Conservation (phyloP, 2,113 vertebrate genomes). For the Neomonachus schauinslandi region DNA sequence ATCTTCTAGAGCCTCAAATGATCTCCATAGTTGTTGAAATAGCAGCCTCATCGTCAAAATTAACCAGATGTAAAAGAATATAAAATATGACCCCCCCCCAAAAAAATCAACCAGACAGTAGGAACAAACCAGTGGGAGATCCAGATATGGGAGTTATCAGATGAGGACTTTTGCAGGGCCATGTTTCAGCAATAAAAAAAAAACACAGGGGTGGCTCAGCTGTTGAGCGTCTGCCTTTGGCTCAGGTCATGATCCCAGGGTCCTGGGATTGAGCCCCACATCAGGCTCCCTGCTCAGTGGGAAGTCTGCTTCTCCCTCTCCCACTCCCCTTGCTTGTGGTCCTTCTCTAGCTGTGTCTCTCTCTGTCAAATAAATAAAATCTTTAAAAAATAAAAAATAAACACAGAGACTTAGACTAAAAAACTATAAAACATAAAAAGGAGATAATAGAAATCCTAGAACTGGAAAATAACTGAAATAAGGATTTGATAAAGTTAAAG, state of each 20-base stretch:
- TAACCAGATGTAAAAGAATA: not conserved
- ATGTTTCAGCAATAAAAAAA: not conserved
- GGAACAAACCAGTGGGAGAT: not conserved
- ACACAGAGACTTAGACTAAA: not conserved
- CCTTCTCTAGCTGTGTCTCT: no score
- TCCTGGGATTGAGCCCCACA: no score
- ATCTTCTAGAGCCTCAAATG: not conserved
- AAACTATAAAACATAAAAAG: not conserved
- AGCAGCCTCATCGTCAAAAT: not conserved
- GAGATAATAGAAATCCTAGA: not conserved
- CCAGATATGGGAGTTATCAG: not conserved
- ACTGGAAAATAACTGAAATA: not conserved
- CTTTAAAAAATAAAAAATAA: not conserved
- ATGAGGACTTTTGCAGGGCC: not conserved
- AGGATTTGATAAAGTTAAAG: not conserved
- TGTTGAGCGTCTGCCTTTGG: no score
- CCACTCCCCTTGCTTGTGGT: no score
- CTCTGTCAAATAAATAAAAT: no score
- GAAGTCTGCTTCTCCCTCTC: no score
- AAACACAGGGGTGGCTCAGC: not conserved
- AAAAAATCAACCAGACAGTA: not conserved
- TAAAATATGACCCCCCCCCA: not conserved
- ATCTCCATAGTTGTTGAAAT: not conserved
- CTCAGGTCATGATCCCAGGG: no score
- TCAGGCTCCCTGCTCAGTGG: no score